Conservation (phyloP, 2,888 invertebrate species). For the Lordiphosa fenestrarum region DNA sequence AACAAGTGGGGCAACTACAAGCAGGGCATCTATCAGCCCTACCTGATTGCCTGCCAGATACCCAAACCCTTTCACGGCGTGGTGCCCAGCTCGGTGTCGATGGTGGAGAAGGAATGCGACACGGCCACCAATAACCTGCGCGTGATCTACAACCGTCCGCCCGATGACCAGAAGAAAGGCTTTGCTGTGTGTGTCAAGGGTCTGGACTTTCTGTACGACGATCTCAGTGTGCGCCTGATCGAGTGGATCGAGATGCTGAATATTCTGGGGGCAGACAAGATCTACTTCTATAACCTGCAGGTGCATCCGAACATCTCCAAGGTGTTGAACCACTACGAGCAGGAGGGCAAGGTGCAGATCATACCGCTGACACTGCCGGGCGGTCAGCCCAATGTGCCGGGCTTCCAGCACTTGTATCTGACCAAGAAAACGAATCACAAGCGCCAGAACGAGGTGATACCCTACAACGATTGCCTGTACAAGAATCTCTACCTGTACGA, state of each 20-base stretch:
- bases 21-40: constrained; percentile 94
- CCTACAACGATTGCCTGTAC: constrained; percentile 97
- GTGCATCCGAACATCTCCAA: constrained; percentile 96
- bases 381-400: constrained; percentile 93
- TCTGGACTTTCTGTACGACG: constrained; percentile 94
- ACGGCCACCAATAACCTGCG: constrained; percentile 91
- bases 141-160: constrained; percentile 90
- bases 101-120: constrained; percentile 92
- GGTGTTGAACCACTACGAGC: constrained; percentile 85
- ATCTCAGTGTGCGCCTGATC: constrained; percentile 92
- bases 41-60: constrained; percentile 92
- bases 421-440: constrained; percentile 96
- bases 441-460: constrained; percentile 95
- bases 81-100: constrained; percentile 90
- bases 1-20: constrained; percentile 97
- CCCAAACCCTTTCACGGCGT: constrained; percentile 87
- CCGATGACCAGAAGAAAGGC: constrained; percentile 84
- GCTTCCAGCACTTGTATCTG: constrained; percentile 93
- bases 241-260: constrained; percentile 96
- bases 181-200: constrained; percentile 97
- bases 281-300: constrained; percentile 93
- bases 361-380: constrained; percentile 92
- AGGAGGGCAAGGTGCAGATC: constrained; percentile 86
- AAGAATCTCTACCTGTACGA: constrained; percentile 94
- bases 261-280: constrained; percentile 93